phyloP scores from a whole-genome alignment of 2,113 vertebrate species.

The Oryzias curvinotus region DNA sequence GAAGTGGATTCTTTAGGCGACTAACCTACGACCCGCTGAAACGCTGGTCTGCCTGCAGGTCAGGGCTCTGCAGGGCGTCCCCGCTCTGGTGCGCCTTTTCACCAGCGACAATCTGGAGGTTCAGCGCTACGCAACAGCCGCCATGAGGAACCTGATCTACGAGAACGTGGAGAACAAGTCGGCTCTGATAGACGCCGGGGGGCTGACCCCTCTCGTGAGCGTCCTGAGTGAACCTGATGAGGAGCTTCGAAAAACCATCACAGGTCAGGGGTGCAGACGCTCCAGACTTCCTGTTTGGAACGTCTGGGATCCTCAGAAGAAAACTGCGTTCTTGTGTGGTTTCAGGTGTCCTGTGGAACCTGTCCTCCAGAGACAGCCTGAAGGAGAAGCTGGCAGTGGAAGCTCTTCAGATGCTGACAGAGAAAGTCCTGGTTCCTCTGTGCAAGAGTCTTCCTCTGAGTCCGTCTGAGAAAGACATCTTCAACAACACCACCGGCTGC shows the following conservation, averaged over 20 bases:
- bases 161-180: slow-evolving; percentile 90
- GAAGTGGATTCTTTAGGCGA: too few species aligned
- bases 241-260: slow-evolving; percentile 92
- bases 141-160: slow-evolving; percentile 94
- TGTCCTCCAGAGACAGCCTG: slow-evolving; percentile 93
- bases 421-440: slow-evolving; percentile 85
- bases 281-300: too few species aligned
- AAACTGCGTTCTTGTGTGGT: neutral
- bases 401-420: slow-evolving; percentile 84
- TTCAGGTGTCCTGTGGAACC: slow-evolving; percentile 94
- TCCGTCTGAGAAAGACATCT: slow-evolving; percentile 87
- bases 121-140: slow-evolving; percentile 89
- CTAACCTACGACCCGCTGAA: too few species aligned
- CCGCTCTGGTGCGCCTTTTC: slow-evolving; percentile 89
- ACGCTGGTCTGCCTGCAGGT: slow-evolving; percentile 73
- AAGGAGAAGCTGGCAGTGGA: slow-evolving; percentile 90
- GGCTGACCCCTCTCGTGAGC: slow-evolving; percentile 83
- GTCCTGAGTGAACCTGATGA: slow-evolving; percentile 83
- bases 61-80: slow-evolving; percentile 85
- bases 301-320: too few species aligned
- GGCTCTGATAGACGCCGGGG: slow-evolving; percentile 86
- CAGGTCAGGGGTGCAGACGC: slow-evolving; percentile 72
- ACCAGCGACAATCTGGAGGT: slow-evolving; percentile 90
- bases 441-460: slow-evolving; percentile 79
- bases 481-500: slow-evolving; percentile 92